Evolutionary conservation across 2,113 vertebrate genomes (phyloP), one percentile per base, ranked within the genome.

Genomic region (Mastomys natalensis): DNA sequence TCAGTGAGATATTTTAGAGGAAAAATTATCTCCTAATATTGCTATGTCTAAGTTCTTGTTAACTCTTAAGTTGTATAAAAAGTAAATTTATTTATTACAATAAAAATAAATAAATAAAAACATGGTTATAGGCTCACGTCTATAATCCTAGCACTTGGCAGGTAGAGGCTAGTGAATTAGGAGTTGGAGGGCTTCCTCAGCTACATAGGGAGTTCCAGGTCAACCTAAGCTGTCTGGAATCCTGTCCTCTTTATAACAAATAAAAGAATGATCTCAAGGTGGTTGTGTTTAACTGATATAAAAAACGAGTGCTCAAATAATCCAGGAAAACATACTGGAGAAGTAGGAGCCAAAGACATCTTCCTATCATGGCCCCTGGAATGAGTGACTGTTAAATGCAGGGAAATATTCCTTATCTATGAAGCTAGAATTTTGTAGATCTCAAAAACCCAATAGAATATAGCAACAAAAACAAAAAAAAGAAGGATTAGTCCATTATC

Each of bases 381-480:
- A 45, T 58, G 22, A 24, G n/a, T 19, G 53, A 31, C 40, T 53
- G n/a, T 74, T 22, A 0, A n/a, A 86, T 19, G 13, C 8, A 84
- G 26, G 73, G 13, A 55, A 82, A 80, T 43, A 53, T 5, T 87
- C 58, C 73, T 24, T 96, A 73, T 24, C 13, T 66, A 40, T 84
- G 62, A 94, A 88, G 90, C 82, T 73, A 73, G 77, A 77, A 29
- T 82, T 92, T 94, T 87, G 80, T 85, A 84, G 58, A 84, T 84
- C 40, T 62, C 58, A 84, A 62, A 62, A 84, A 10, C 15, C 1
- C 24, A 84, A 8, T 60, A 29, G 55, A 60, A 60, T 12, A 81
- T 5, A 60, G 40, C 5, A 60, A 29, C 1, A 40, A 40, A 15
- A 60, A 29, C 24, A 84, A 84, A 43, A 43, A 82, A 4, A 60